Evolutionary conservation across 2,888 invertebrate genomes (phyloP), one percentile per base, ranked within the genome.

Genomic region (Malthinus flaveolus): DNA sequence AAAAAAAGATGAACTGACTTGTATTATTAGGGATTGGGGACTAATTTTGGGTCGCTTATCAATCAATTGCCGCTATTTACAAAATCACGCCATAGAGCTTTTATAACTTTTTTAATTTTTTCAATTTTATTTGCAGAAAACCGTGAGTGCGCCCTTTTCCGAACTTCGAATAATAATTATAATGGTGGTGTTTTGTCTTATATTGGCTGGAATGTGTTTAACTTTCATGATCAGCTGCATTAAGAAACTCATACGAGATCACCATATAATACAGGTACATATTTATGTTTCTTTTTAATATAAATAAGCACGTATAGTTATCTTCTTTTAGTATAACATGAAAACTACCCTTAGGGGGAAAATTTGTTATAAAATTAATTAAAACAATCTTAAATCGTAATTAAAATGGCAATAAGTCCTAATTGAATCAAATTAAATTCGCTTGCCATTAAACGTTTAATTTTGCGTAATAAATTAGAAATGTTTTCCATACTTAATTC

Each of bases 181-280:
- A 64, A 85, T 95, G 74, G 86, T 93, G 31, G 90, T 95, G 56
- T 95, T 95, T 78, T 90, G 91, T 13, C 80, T 93, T 56, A 93
- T 95, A 63, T 84, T 95, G 51, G 88, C 90, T 37, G 93, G 93
- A 31, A 92, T 95, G 90, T 90, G 91, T 73, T 87, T 91, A 73
- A 91, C 93, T 37, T 93, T 95, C 78, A 83, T 94, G 63, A 91
- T 91, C 80, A 94, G 93, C 74, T 95, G 95, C 78, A 84, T 91
- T 65, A 85, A 89, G 67, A 95, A 95, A 75, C 84, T 95, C 35
- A 85, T 92, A 71, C 87, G 90, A 75, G 94, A 95, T 80, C 93
- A 93, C 73, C 86, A 88, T 71, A 88, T 91, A 70, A 93, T 93
- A 71, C 89, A 91, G 85, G 93, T 93, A 79, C 49, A 39, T 32